Conservation (phyloP, 2,888 invertebrate species). For the Vanessa cardui region DNA sequence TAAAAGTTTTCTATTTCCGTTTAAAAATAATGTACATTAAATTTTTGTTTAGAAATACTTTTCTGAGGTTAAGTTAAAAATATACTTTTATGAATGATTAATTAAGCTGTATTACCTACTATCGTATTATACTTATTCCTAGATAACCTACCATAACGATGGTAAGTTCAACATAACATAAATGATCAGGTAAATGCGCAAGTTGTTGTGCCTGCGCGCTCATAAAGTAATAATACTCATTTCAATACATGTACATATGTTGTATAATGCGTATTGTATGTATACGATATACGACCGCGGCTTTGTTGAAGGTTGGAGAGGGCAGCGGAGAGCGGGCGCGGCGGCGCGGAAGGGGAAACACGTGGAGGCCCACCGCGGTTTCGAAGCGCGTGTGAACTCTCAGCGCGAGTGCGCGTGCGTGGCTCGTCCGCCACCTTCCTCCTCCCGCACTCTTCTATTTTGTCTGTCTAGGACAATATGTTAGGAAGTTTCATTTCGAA, state of each 20-base stretch:
- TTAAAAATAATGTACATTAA: too few species aligned
- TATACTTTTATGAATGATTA: too few species aligned
- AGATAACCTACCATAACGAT: neutral
- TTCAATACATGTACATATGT: constrained; percentile 30
- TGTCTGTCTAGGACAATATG: constrained; percentile 56
- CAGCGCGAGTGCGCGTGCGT: constrained; percentile 75
- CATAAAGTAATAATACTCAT: constrained; percentile 25
- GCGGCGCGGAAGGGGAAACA: constrained; percentile 57
- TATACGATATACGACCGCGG: constrained; percentile 59
- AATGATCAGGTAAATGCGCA: constrained; percentile 22
- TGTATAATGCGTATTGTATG: constrained; percentile 40
- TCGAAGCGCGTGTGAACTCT: constrained; percentile 78
- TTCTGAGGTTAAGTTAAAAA: too few species aligned
- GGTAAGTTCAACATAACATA: neutral
- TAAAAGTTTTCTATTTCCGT: neutral
- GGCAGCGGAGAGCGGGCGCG: constrained; percentile 49
- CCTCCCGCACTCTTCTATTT: constrained; percentile 61
- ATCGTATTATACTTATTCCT: too few species aligned
- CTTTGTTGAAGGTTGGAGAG: constrained; percentile 67
- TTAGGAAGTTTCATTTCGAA: constrained; percentile 35
- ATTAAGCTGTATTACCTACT: too few species aligned
- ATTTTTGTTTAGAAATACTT: too few species aligned
- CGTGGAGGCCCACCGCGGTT: constrained; percentile 84
- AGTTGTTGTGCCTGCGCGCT: constrained; percentile 23
- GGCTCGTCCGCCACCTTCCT: constrained; percentile 59